Base-by-base conservation (phyloP, 2,888 invertebrate genomes). In the Drosophila niveifrons region DNA sequence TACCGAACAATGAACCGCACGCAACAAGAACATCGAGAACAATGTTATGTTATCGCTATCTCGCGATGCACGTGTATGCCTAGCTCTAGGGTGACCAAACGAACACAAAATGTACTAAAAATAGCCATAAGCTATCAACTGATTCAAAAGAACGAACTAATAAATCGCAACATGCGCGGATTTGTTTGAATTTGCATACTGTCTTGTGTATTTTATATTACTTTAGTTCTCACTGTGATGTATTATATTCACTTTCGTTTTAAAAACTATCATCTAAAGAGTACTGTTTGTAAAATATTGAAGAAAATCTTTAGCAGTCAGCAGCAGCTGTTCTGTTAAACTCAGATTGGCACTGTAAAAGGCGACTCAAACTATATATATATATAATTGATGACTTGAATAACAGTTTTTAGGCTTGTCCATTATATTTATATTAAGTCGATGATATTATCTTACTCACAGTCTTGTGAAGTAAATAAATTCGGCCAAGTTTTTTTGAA, bases 11-110 rank as follows among this genome's bases (percentile, higher is more conserved):
- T 48, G 73, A 66, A 78, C 78, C 78, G 80, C 81, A 78, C 81
- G 81, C 78, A 80, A 80, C 78, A 80, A 79, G 81, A 77, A 78
- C 80, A 80, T 70, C 48, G 75, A 76, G 69, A 80, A 80, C 69
- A 78, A 78, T 78, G 78, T 78, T 68, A 61, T 68, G 76, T 62
- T 75, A 80, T 72, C 64, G 80, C 50, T 50, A 48, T 43, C 50
- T 55, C 4, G 18, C 44, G 51, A 29, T 65, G 51, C 67, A 76
- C 77, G 75, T 78, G 75, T 61, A 39, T 9, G 39, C 15, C 15
- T 6, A 15, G 6, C 39, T 8, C 15, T 8, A 41, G 13, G 13
- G 39, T 41, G 39, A 13, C 13, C 39, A 8, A 15, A 8, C 39
- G 9, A 41, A 41, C 15, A 15, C 9, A 41, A 15, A 41, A 41